Percentiles rank a stretch among this genome's conserved stretches.
Conservation (phyloP, 2,113 vertebrate species). For the Gyps fulvus region DNA sequence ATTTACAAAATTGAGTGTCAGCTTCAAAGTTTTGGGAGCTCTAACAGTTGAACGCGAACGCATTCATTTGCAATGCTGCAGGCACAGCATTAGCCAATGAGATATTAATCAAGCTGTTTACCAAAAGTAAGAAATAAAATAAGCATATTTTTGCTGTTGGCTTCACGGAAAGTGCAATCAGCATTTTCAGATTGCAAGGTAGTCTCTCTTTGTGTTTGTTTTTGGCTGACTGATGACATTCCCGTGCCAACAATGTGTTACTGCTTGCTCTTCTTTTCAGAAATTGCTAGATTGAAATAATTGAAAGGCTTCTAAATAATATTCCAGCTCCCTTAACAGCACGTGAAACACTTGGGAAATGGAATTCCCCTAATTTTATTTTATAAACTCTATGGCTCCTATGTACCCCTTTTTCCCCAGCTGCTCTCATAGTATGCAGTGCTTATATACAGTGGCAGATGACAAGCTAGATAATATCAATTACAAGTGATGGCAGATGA, state of each 20-base stretch:
- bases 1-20: constrained; percentile 30
- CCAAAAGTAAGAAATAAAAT: constrained; percentile 16
- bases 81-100: not conserved
- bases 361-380: not conserved
- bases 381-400: not conserved
- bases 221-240: not conserved
- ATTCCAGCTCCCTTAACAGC: not conserved
- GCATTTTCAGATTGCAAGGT: constrained; percentile 26
- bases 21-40: not conserved
- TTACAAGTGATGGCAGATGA: constrained; percentile 14
- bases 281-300: not conserved
- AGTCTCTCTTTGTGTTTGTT: not conserved
- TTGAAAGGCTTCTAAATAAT: constrained; percentile 4
- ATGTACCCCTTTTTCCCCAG: not conserved
- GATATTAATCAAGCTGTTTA: constrained; percentile 1
- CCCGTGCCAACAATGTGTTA: not conserved
- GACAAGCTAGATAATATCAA: not conserved
- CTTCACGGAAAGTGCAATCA: not conserved
- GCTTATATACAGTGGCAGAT: not conserved
- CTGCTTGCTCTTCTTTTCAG: not conserved
- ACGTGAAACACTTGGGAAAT: not conserved
- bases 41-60: not conserved
- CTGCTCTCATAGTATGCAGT: not conserved
- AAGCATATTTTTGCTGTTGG: constrained; percentile 11
- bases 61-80: not conserved